Conservation (phyloP, 2,888 invertebrate genomes). For the Halictus ligatus region DNA sequence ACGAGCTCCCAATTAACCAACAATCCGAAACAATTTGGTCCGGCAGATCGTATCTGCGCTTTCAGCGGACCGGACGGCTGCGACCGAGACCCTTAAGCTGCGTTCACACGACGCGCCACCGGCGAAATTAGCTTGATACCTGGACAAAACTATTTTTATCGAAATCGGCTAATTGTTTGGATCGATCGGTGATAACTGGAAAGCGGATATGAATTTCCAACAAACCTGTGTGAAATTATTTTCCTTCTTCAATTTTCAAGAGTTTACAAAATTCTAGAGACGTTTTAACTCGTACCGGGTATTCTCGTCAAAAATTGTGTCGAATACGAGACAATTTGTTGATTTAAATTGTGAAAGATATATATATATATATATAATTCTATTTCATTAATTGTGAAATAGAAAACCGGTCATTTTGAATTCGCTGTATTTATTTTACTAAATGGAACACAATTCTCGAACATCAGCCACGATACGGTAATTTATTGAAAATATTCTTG, state of each 20-base stretch:
- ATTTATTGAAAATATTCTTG: too few species aligned
- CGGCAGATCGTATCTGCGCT: conserved; percentile 77
- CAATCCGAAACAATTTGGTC: conserved; percentile 83
- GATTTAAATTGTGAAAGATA: not conserved
- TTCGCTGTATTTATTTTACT: too few species aligned
- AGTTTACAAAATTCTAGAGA: not conserved
- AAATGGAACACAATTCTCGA: too few species aligned
- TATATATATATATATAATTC: too few species aligned
- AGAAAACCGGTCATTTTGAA: too few species aligned
- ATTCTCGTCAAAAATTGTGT: not conserved
- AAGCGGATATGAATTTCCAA: not conserved
- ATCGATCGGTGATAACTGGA: not conserved
- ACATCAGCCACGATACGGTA: too few species aligned
- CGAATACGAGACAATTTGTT: not conserved
- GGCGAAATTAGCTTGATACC: not conserved
- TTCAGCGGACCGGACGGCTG: conserved; percentile 34
- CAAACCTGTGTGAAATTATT: not conserved
- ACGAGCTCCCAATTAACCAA: conserved; percentile 82
- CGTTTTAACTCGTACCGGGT: not conserved
- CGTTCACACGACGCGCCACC: conserved; percentile 44
- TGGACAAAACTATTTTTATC: not conserved
- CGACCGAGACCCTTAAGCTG: conserved; percentile 40
- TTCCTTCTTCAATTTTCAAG: not conserved
- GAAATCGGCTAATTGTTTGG: not conserved
- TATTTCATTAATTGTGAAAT: too few species aligned